Evolutionary conservation across 2,797 vertebrate species (phyloP), one percentile per base, ranked within the genome.

Genomic region (Parauchenoglanis ngamensis): DNA sequence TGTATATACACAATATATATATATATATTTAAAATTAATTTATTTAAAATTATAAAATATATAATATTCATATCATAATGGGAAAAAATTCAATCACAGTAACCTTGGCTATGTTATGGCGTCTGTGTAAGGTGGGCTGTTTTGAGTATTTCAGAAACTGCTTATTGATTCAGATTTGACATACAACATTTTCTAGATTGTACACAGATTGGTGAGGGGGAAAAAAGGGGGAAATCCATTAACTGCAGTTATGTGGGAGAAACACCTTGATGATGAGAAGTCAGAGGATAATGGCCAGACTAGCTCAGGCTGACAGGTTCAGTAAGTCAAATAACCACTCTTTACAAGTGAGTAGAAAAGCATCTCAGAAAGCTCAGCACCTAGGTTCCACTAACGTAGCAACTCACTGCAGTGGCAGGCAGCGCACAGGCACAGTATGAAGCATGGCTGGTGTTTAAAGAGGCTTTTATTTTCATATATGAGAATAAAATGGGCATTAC

Each of bases 141-240:
- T 81, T 28, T 63, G 35, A 49, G 44, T 65, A 82, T 49, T 82
- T 79, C 25, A 79, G 56, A 80, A 80, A 61, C 31, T 80, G 52
- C 3, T 56, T n/a, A 57, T 57, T 19, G 23, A 7, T 21, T 82
- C 40, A 63, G 11, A 46, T 82, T 82, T 82, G 40, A 19, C 40
- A 65, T 67, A 67, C 2, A 82, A 2, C 25, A 4, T 25, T 82
- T 25, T 44, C 3, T 52, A 82, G 0, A n/a, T 2, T 49, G 10
- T 67, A 46, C 40, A 63, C 23, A 46, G 40, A 25, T 15, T n/a
- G 3, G 13, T 17, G 23, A 15, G 40, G 46, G 13, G 59, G 40
- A 59, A 5, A 78, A 72, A 78, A 1, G 8, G 52, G 31, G 31
- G 31, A 31, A 31, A 56, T 31, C 75, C n/a, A 54, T 6, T 56